Percentiles rank a stretch among this genome's conserved stretches.
Evolutionary conservation across 2,797 vertebrate genomes (phyloP).

Genomic region (Helarctos malayanus): DNA sequence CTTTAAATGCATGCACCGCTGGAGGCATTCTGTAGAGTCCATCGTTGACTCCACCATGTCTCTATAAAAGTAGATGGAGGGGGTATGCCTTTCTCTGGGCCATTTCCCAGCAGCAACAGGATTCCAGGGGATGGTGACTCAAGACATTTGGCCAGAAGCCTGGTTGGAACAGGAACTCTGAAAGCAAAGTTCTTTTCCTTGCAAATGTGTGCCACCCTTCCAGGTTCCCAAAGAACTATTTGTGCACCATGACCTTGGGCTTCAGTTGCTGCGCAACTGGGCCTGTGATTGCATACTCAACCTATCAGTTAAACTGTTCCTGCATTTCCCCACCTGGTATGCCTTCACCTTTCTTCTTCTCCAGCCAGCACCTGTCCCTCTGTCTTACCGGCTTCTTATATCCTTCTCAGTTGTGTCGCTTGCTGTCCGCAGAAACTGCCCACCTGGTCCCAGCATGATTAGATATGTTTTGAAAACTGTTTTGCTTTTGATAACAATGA

Average conservation of each 20-base stretch:
- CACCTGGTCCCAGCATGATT: not conserved
- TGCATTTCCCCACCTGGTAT: not conserved
- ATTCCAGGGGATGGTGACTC: slow-evolving; percentile 62
- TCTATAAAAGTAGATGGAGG: not conserved
- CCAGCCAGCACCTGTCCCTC: not conserved
- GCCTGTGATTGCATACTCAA: not conserved
- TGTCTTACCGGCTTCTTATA: not conserved
- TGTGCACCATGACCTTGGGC: not conserved
- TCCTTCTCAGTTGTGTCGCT: not conserved
- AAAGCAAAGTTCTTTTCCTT: not conserved
- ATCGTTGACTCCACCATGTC: not conserved
- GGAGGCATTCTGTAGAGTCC: not conserved
- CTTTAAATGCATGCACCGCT: not conserved
- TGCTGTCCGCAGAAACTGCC: not conserved
- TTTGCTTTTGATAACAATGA: not conserved
- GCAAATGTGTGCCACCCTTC: not conserved
- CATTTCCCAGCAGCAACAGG: not conserved
- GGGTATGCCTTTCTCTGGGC: not conserved
- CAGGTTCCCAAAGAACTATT: not conserved
- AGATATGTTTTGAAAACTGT: not conserved
- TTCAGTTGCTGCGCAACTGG: not conserved
- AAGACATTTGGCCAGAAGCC: slow-evolving; percentile 13
- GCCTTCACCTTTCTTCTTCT: not conserved
- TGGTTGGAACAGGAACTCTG: slow-evolving; percentile 34
- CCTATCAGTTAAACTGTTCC: not conserved